Percentiles rank a stretch among this genome's conserved stretches.
Conservation (phyloP, 2,113 vertebrate genomes). For the Ctenodactylus gundi region DNA sequence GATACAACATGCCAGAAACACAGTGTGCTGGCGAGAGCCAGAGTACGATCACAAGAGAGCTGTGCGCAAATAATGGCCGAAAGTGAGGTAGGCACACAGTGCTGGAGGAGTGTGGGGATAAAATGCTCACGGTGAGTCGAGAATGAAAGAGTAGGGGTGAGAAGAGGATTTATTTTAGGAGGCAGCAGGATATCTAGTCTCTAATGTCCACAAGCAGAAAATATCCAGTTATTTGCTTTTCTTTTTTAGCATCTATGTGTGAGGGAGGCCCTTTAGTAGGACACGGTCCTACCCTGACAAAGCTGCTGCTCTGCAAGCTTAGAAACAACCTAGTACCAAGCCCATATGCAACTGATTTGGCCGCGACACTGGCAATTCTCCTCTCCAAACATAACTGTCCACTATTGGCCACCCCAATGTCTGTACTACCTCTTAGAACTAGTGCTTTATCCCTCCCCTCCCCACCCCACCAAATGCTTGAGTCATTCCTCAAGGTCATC, state of each 20-base stretch:
- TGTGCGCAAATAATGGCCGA: neutral
- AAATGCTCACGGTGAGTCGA: neutral
- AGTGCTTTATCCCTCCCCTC: neutral
- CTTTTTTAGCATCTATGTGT: neutral
- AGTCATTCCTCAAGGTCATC: neutral
- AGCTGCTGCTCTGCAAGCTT: neutral
- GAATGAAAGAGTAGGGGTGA: neutral
- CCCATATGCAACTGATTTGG: no score
- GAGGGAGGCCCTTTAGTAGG: neutral
- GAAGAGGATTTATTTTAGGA: neutral
- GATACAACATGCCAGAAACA: neutral
- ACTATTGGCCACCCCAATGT: no score
- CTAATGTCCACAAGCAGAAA: neutral
- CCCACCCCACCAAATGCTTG: no score
- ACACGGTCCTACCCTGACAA: neutral
- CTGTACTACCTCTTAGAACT: neutral
- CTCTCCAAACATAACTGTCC: neutral
- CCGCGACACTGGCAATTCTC: neutral
- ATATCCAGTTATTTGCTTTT: neutral
- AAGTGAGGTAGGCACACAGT: neutral
- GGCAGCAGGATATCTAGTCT: neutral
- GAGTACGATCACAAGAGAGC: neutral
- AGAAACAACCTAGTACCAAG: neutral
- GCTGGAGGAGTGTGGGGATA: neutral
- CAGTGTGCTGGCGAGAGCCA: neutral